Evolutionary conservation across 2,113 vertebrate species (phyloP).

Genomic region (Carlito syrichta): DNA sequence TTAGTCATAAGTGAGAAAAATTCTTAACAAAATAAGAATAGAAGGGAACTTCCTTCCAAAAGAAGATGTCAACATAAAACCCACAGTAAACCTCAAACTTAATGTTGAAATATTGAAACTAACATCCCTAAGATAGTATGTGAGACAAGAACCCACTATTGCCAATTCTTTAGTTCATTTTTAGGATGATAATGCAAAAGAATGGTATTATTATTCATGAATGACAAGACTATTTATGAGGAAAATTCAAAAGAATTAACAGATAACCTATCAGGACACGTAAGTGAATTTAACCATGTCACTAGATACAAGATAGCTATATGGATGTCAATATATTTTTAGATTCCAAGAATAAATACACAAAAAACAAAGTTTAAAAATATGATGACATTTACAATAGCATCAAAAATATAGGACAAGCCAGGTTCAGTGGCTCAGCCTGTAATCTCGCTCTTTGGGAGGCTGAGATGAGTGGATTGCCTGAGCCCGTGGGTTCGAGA

Average conservation of each 20-base stretch:
- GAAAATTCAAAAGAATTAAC: neutral
- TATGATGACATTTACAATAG: neutral
- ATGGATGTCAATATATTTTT: neutral
- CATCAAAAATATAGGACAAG: neutral
- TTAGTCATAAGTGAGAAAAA: neutral
- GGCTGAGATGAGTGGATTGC: too few species aligned
- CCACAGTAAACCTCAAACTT: neutral
- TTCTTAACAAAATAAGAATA: neutral
- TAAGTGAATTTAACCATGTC: neutral
- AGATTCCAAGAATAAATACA: neutral
- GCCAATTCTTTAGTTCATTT: neutral
- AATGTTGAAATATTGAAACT: neutral
- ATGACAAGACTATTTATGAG: neutral
- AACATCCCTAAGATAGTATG: neutral
- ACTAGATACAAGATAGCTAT: neutral
- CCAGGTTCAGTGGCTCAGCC: too few species aligned
- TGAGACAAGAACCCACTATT: neutral
- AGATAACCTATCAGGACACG: neutral
- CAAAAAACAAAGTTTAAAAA: neutral
- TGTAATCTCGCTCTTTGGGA: too few species aligned
- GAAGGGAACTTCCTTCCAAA: neutral
- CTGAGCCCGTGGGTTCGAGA: too few species aligned
- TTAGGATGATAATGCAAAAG: neutral
- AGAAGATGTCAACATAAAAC: neutral
- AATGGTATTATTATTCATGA: neutral